phyloP scores from a whole-genome alignment of 2,888 invertebrate species.

The Euplagia quadripunctaria region DNA sequence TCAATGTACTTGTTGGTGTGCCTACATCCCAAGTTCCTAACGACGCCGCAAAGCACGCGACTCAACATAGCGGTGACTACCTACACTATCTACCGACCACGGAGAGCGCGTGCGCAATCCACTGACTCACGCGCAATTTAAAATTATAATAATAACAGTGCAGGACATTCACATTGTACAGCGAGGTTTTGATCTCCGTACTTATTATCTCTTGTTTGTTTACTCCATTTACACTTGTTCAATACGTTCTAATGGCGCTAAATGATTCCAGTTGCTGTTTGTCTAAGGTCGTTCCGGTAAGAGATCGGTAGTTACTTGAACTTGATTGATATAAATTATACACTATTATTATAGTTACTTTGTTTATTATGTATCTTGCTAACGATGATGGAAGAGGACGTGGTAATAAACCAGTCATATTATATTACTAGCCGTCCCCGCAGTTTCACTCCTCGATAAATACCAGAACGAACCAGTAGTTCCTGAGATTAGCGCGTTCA shows the following conservation, averaged over 20 bases:
- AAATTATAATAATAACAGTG: constrained; percentile 58
- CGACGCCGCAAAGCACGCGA: neutral
- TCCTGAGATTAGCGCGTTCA: no score
- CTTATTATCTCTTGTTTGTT: constrained; percentile 58
- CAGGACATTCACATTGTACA: constrained; percentile 54
- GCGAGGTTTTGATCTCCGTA: constrained; percentile 64
- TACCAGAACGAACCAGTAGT: no score
- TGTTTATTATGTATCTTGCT: neutral
- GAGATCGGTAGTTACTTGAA: neutral
- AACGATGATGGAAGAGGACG: neutral
- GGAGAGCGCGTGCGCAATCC: constrained; percentile 27
- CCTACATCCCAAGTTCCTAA: neutral
- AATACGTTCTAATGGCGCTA: constrained; percentile 57
- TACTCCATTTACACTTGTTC: constrained; percentile 30
- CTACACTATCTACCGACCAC: neutral
- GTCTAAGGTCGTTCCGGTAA: constrained; percentile 58
- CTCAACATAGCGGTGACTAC: constrained; percentile 3
- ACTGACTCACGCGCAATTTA: constrained; percentile 54
- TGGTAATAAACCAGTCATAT: no score
- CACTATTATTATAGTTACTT: neutral
- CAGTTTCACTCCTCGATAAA: no score
- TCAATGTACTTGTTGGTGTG: neutral
- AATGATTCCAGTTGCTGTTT: constrained; percentile 63
- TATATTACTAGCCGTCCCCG: no score
- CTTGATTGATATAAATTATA: neutral